Base-by-base conservation (phyloP, 2,113 vertebrate species). In the Passerina amoena region DNA sequence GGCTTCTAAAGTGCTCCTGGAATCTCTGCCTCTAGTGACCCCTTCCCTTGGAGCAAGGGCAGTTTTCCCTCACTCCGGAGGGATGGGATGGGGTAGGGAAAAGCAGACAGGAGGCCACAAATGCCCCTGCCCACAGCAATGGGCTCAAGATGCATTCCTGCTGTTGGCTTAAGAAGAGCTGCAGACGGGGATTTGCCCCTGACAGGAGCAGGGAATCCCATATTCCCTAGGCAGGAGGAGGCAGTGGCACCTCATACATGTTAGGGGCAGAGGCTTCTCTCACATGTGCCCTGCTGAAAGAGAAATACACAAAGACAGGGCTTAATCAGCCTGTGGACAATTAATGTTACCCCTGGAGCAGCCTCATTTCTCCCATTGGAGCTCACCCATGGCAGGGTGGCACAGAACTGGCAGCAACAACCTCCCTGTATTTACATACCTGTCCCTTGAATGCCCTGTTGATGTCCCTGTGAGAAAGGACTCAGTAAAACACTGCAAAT, bases 401-500 rank as follows among this genome's bases (percentile, higher is more conserved):
- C 70, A 51, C 75, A 65, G 65, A 80, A 37, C 47, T 8, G 17
- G 40, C 75, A 94, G 79, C 44, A 44, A 12, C 10, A 86, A 44
- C 2, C 3, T 31, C 47, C 42, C 5, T 35, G 2, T 38, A 64
- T 81, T 94, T 71, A 30, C 73, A 75, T 21, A 60, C 8, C 2
- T 63, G 66, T 30, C 23, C 78, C 48, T 16, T 25, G 63, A 94
- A 84, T 44, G 35, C 72, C 76, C 91, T 60, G 50, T 25, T 65
- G 90, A 60, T 82, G 86, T 87, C 84, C 96, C 94, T 86, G 23
- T 53, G 70, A 92, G 86, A 95, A 95, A 71, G 79, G 38, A 89
- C 94, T 94, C 75, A 0, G 70, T 70, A 90, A 92, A 96, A 86
- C 88, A 86, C 44, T 71, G 40, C 72, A 68, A 96, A 95, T 95